These are phyloP conservation scores for Jaculus jaculus DNA, from an alignment of 2,113 vertebrate species.

Conservation along the genomic window DNA sequence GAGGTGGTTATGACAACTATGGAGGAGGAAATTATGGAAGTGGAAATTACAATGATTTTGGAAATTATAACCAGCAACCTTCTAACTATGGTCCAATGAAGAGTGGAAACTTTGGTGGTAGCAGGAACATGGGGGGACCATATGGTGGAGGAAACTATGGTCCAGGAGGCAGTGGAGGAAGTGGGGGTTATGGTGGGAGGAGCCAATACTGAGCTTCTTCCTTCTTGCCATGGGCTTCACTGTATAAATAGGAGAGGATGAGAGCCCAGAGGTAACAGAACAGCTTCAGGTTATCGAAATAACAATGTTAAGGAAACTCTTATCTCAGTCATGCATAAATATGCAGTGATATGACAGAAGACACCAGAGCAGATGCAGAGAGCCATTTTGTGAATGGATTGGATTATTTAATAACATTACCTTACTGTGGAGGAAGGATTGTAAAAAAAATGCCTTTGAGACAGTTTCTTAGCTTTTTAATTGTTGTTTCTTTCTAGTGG, in stretches of 20 bases:
- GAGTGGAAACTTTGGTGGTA: conserved; percentile 91
- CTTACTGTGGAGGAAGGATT: conserved; percentile 93
- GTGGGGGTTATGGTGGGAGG: too few relatives aligned
- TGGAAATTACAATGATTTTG: too few relatives aligned
- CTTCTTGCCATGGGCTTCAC: conserved; percentile 84
- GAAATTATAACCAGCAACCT: too few relatives aligned
- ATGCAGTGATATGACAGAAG: conserved; percentile 93
- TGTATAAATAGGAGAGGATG: conserved; percentile 95
- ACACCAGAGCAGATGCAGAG: conserved; percentile 94
- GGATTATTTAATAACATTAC: conserved; percentile 93
- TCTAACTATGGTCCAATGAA: conserved; percentile 91
- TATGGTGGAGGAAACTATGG: conserved; percentile 87
- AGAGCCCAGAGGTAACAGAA: conserved; percentile 94
- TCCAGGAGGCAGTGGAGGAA: too few relatives aligned
- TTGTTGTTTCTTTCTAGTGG: conserved; percentile 94
- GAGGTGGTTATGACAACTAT: conserved; percentile 92
- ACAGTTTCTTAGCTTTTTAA: conserved; percentile 94
- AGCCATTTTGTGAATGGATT: conserved; percentile 94
- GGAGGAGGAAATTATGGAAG: too few relatives aligned
- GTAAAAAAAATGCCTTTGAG: conserved; percentile 92
- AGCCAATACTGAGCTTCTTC: too few relatives aligned
- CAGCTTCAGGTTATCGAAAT: conserved; percentile 93
- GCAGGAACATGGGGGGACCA: conserved; percentile 91
- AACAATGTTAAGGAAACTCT: conserved; percentile 93
- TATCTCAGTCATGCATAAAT: conserved; percentile 94